Base-by-base conservation (phyloP, 2,113 vertebrate species). In the Bambusicola thoracicus region DNA sequence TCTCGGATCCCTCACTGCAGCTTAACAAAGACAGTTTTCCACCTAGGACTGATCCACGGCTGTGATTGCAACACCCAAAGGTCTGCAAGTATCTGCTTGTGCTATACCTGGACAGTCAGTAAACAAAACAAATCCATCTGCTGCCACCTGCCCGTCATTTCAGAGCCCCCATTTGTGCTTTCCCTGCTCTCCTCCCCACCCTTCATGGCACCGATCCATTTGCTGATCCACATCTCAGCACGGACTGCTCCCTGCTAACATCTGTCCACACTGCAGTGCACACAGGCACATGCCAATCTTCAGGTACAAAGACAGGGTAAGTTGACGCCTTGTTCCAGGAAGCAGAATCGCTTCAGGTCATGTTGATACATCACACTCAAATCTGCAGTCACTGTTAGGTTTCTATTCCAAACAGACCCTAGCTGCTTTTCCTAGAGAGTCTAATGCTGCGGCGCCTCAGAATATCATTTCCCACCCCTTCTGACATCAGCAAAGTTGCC, bases 71-170 rank as follows among this genome's bases (percentile, higher is more conserved):
- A 55, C 61, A 43, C 0, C 20, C 11, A 51, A 59, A 86, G 46
- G 25, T 74, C 87, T 91, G 59, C 81, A 80, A 80, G 89, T 83
- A 87, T 41, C 49, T 58, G 85, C 93, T 40, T 90, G 89, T 63
- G 63, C 41, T 87, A 10, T 29, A 59, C n/a, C 65, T 38, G 85
- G 68, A 3, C 38, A 36, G 46, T 9, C 25, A 43, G 69, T 61
- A 55, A 96, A 86, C 72, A 74, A 10, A 69, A 8, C 34, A 8
- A 3, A 27, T 18, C 55, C 34, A n/a, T 6, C 61, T 83, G 51
- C 87, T 88, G 85, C 61, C 87, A 74, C 61, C 83, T 53, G 89
- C 87, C 68, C 14, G 1, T 10, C 38, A 48, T 12, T 74, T 20
- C 66, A 59, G 65, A 83, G 85, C 73, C 77, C 34, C n/a, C 41